Evolutionary conservation across 1,140 invertebrate genomes (phyloP).

Genomic region (Triops longicaudatus): DNA sequence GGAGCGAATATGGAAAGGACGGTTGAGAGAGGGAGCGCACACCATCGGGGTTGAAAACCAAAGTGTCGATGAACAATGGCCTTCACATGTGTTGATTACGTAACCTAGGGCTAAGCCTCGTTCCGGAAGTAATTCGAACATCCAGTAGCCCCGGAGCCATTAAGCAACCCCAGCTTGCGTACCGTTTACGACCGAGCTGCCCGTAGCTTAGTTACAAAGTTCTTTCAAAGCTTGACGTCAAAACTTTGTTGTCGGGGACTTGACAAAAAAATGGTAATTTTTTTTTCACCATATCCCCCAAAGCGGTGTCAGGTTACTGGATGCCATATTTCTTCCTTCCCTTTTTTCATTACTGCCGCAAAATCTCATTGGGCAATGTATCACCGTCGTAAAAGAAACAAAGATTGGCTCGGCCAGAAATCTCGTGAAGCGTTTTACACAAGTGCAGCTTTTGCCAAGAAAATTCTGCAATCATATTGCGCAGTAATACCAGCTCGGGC

Average conservation of each 20-base stretch:
- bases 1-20: not conserved
- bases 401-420: not conserved
- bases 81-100: slow-evolving; percentile 5
- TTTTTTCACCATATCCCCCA: no score
- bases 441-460: not conserved
- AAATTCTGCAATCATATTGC: not conserved
- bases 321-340: no score
- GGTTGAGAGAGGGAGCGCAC: not conserved
- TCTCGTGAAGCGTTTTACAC: not conserved
- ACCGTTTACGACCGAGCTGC: no score
- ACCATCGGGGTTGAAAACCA: not conserved
- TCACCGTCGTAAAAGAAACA: not conserved
- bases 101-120: not conserved
- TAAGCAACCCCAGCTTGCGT: no score
- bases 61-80: slow-evolving; percentile 11
- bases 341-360: no score
- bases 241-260: no score
- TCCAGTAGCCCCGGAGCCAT: not conserved
- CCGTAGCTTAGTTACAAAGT: no score
- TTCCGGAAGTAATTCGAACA: not conserved
- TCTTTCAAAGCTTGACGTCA: no score
- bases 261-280: no score
- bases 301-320: no score
- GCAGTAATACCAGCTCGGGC: not conserved
- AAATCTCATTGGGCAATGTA: no score